Evolutionary conservation across 2,888 invertebrate genomes (phyloP), one percentile per base, ranked within the genome.

Genomic region (Cetonia aurata): DNA sequence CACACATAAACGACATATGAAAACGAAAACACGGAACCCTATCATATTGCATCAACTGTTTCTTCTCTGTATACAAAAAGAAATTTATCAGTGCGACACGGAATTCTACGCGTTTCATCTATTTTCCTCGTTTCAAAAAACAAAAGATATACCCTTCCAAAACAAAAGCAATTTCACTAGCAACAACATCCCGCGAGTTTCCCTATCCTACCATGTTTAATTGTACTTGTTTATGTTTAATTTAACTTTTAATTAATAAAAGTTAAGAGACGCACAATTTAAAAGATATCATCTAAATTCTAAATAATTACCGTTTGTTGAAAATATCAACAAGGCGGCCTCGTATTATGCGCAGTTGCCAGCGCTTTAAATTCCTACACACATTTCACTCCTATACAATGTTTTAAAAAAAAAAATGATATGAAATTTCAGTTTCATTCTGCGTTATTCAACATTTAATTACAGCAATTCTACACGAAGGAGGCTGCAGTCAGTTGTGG

Each of bases 231-330:
- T 57, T 57, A 57, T 57, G 42, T 25, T 57, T 57, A 42, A 57
- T 57, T 57, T 57, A 42, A 57, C 17, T 57, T 42, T 57, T 57
- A 41, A 57, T 57, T 57, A 57, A 57, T 57, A 42, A 42, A 57
- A 42, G 15, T 57, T 42, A 42, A 19, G 19, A 37, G 6, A 25
- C 19, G 17, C 52, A 52, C 25, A 52, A 52, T 52, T 52, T 52
- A 19, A 52, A 17, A 52, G 25, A 52, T 52, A 52, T 52, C n/a
- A 41, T 42, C 57, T 56, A 37, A 13, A 37, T 33, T 56, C 15
- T 56, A 13, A 15, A 56, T 37, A 56, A 12, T 56, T 41, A 8
- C 19, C 13, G 15, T 3, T 6, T 9, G 2, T 50, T 50, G 13
- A 17, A 50, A 50, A 17, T 50, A 25, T 25, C 25, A 25, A 25